These are phyloP conservation scores for Condylura cristata DNA, from an alignment of 2,113 vertebrate genomes.

Conservation along the genomic window DNA sequence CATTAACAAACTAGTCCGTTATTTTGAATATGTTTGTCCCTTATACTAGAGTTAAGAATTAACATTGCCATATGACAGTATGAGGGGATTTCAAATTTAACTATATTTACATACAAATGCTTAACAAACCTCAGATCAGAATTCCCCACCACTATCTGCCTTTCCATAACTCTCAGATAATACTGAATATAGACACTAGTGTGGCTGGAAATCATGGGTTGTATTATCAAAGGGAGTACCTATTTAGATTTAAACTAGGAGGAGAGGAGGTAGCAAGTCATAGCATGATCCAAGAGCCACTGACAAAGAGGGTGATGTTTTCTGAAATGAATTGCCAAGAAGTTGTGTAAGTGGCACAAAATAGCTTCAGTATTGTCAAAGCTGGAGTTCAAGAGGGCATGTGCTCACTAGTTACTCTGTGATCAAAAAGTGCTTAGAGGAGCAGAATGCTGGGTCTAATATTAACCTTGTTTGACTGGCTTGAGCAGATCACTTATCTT, in stretches of 20 bases:
- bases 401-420: not conserved
- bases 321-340: conserved; percentile 26
- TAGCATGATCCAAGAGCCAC: not conserved
- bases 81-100: not conserved
- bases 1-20: not conserved
- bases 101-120: not conserved
- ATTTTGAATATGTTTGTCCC: not conserved
- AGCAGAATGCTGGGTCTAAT: not conserved
- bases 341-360: not conserved
- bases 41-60: not conserved
- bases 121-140: not conserved
- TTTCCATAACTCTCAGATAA: not conserved
- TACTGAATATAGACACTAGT: not conserved
- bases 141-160: not conserved
- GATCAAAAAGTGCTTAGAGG: not conserved
- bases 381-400: not conserved
- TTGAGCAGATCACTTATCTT: conserved; percentile 7
- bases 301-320: not conserved
- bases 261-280: not conserved
- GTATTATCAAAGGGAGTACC: not conserved
- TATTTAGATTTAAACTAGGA: not conserved
- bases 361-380: not conserved
- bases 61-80: not conserved
- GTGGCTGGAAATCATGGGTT: not conserved
- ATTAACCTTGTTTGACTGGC: not conserved